phyloP scores from a whole-genome alignment of 2,888 invertebrate species.

The Oligia latruncula region DNA sequence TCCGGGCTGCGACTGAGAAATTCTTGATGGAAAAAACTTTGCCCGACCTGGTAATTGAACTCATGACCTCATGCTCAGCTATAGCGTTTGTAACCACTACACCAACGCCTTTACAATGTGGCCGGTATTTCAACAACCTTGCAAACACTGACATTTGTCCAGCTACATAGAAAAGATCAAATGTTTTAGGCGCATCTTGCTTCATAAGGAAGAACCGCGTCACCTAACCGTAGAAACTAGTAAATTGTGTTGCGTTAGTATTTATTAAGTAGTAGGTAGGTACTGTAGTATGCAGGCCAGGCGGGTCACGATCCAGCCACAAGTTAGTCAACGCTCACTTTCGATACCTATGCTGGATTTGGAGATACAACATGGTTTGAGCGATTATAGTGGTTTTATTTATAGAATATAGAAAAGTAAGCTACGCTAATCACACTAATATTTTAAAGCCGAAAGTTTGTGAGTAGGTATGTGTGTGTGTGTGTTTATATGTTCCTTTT shows the following conservation, averaged over 20 bases:
- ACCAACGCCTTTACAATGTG: neutral
- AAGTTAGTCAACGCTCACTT: constrained; percentile 58
- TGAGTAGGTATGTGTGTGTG: no score
- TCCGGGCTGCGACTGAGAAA: neutral
- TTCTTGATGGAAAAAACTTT: neutral
- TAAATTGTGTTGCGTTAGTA: constrained; percentile 46
- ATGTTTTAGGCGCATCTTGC: constrained; percentile 26
- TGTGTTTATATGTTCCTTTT: no score
- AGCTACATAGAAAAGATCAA: neutral
- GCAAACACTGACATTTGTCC: neutral
- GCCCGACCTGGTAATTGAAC: neutral
- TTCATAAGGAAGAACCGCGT: constrained; percentile 40
- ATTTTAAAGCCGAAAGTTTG: no score
- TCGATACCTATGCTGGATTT: constrained; percentile 52
- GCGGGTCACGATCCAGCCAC: constrained; percentile 59
- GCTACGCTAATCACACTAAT: neutral
- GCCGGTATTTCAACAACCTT: neutral
- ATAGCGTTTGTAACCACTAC: neutral
- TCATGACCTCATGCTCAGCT: neutral
- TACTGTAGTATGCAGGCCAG: constrained; percentile 59
- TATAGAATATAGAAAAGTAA: neutral
- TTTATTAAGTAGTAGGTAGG: constrained; percentile 26
- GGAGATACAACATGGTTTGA: neutral
- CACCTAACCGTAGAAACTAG: constrained; percentile 20
- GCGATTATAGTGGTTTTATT: neutral